Base-by-base conservation (phyloP, 2,888 invertebrate genomes). In the Pyrrhia umbra region DNA sequence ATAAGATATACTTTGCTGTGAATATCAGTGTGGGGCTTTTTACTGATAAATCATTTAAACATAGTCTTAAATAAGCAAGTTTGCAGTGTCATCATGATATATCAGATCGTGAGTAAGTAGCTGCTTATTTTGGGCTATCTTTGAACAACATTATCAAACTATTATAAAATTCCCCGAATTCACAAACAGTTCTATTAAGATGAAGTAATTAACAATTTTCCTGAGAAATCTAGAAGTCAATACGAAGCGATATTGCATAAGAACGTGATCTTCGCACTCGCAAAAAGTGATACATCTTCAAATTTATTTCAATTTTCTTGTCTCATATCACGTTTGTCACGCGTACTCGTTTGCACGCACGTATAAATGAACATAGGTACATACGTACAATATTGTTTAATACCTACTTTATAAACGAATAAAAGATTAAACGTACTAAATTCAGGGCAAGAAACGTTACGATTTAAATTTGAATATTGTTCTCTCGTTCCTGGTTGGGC, bases 401-500 rank as follows among this genome's bases (percentile, higher is more conserved):
- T 54, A 68, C 47, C 62, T 59, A 72, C 61, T 65, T 65, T 56
- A 66, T 70, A 55, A 73, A 73, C 56, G 43, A 72, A 68, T 51
- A 67, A 59, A 51, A 61, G 57, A 62, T 59, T 61, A 63, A 42
- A 69, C 47, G 42, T 66, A 54, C 50, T 51, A 43, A 61, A 67
- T 64, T 74, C 66, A 69, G 68, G 75, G 79, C 79, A 82, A 85
- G 80, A 80, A 83, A 81, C 86, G 88, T 90, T 89, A 85, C 63
- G 81, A 87, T 92, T 90, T 86, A 82, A 89, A 90, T 89, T 90
- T 86, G 82, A 89, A 90, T 88, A 87, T 80, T 73, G 63, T 77
- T 74, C 67, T 76, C 75, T 81, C 77, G 90, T 90, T 92, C 90
- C 91, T 92, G 90, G 88, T 92, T 85, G 87, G 88, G 82, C 85